Evolutionary conservation across 2,797 vertebrate species (phyloP).

Genomic region (Ptychadena robeensis): DNA sequence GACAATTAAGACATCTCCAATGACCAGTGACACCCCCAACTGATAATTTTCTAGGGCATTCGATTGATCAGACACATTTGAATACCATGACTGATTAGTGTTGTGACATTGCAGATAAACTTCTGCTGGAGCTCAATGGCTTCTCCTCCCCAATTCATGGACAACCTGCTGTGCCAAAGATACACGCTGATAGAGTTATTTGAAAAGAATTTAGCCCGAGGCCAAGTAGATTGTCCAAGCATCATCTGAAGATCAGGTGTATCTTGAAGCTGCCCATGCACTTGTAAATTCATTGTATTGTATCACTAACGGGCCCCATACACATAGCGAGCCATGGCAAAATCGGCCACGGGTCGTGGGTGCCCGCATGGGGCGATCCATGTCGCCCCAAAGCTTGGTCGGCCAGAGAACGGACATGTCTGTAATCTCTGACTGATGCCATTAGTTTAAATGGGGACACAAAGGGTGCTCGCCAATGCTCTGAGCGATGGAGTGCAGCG

Average conservation of each 20-base stretch:
- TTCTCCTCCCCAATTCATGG: background rate
- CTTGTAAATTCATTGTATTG: too few species aligned
- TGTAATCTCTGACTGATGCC: too few species aligned
- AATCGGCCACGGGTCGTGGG: too few species aligned
- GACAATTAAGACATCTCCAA: too few species aligned
- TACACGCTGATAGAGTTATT: background rate
- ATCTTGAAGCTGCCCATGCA: background rate
- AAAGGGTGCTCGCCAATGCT: too few species aligned
- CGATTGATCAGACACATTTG: background rate
- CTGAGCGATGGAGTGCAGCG: too few species aligned
- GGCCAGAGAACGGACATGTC: too few species aligned
- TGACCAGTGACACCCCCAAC: background rate
- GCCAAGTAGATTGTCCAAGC: background rate
- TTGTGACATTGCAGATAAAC: background rate
- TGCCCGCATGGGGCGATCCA: too few species aligned
- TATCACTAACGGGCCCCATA: too few species aligned
- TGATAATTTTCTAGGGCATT: background rate
- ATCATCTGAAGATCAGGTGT: background rate
- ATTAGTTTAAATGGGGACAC: too few species aligned
- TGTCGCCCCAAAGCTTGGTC: too few species aligned
- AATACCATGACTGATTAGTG: background rate
- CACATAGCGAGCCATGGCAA: too few species aligned
- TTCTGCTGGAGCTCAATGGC: background rate
- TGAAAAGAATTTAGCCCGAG: background rate
- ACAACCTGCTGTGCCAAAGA: background rate